Conservation (phyloP, 37 sponge, comb jelly and placozoan species). For the Chondrosia reniformis region DNA sequence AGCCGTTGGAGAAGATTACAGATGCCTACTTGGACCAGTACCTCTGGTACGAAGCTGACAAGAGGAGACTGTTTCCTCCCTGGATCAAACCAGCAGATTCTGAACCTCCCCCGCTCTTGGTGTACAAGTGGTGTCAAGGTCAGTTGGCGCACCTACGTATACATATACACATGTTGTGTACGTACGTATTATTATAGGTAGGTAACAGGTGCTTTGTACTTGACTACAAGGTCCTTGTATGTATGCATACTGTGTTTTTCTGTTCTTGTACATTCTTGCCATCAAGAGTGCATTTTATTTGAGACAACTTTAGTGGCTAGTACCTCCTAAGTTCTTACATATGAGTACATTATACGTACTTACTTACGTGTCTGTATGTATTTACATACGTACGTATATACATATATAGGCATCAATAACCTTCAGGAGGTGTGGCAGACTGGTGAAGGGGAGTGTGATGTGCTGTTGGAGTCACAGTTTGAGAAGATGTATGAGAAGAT, state of each 20-base stretch:
- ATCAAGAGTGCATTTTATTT: neutral
- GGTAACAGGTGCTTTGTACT: neutral
- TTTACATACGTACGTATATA: neutral
- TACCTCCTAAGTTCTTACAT: too few species aligned
- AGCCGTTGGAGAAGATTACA: slow-evolving; percentile 99
- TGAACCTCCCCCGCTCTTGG: slow-evolving; percentile 96
- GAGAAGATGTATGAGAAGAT: slow-evolving; percentile 99
- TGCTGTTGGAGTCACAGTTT: slow-evolving; percentile 91
- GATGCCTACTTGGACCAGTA: slow-evolving; percentile 99
- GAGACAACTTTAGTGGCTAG: neutral
- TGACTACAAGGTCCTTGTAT: too few species aligned
- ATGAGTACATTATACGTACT: too few species aligned
- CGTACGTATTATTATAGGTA: neutral
- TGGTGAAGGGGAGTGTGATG: slow-evolving; percentile 94
- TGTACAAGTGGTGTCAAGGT: slow-evolving; percentile 99
- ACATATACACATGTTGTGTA: neutral
- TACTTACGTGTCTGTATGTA: neutral
- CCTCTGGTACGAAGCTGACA: slow-evolving; percentile 99
- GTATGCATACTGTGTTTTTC: slow-evolving; percentile 8
- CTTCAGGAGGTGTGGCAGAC: slow-evolving; percentile 97
- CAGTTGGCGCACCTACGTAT: neutral
- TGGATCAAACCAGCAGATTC: slow-evolving; percentile 99
- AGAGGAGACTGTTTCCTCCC: slow-evolving; percentile 95
- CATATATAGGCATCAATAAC: slow-evolving; percentile 83
- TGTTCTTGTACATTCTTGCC: neutral